Conservation (phyloP, 2,113 vertebrate genomes). For the Gnathochromis pfefferi region DNA sequence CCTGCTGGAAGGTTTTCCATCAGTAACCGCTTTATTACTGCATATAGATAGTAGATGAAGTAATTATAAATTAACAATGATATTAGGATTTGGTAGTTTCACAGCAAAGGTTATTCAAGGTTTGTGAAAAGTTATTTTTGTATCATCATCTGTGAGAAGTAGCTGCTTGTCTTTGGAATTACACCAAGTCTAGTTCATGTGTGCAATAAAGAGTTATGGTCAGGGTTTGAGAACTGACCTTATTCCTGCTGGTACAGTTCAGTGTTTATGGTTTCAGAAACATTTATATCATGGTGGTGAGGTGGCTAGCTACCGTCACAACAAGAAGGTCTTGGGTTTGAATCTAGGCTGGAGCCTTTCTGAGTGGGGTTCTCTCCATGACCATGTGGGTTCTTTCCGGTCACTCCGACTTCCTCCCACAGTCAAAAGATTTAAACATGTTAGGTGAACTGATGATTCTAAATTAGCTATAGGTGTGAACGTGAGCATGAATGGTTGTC, state of each 20-base stretch:
- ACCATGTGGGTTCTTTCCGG: accelerated
- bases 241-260: background rate
- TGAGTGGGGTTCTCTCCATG: background rate
- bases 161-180: background rate
- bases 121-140: background rate
- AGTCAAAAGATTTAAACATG: background rate
- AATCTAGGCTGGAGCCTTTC: background rate
- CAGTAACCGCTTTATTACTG: accelerated
- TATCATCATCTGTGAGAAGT: background rate
- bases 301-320: background rate
- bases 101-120: background rate
- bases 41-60: background rate
- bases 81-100: background rate
- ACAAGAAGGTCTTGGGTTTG: background rate
- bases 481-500: background rate
- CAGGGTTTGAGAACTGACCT: background rate
- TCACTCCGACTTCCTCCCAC: background rate
- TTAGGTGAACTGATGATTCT: background rate
- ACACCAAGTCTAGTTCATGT: accelerated
- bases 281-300: background rate
- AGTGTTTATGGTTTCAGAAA: background rate
- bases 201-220: background rate
- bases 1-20: background rate
- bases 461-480: background rate
- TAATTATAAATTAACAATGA: accelerated